Evolutionary conservation across 2,113 vertebrate species (phyloP).

Genomic region (Salminus brasiliensis): DNA sequence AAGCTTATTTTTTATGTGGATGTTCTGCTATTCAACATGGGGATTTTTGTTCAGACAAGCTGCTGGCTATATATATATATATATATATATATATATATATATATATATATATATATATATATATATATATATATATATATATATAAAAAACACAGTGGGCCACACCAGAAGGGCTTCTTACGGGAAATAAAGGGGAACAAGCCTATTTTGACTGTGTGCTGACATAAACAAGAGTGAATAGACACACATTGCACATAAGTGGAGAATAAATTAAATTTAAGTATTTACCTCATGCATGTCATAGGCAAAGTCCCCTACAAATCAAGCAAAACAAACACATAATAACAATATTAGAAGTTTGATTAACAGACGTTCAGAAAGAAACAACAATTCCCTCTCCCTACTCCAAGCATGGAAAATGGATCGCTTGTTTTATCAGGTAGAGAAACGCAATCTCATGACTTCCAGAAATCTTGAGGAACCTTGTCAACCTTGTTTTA

Average conservation of each 20-base stretch:
- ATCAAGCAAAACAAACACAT: constrained; percentile 12
- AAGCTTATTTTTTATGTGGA: too few relatives aligned
- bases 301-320: constrained; percentile 88
- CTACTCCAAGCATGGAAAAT: background rate
- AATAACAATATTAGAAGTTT: constrained; percentile 10
- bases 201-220: background rate
- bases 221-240: constrained; percentile 11
- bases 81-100: too few relatives aligned
- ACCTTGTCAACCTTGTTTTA: too few relatives aligned
- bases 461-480: too few relatives aligned
- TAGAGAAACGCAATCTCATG: too few relatives aligned
- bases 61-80: background rate
- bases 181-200: background rate
- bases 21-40: too few relatives aligned
- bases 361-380: background rate
- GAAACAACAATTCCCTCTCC: background rate
- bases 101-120: too few relatives aligned
- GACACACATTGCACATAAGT: background rate
- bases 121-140: too few relatives aligned
- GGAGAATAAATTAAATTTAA: constrained; percentile 6
- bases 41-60: background rate
- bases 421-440: background rate
- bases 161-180: background rate
- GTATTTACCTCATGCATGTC: constrained; percentile 82
- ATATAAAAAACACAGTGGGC: too few relatives aligned